Base-by-base conservation (phyloP, 2,797 vertebrate species). In the Gymnodraco acuticeps region DNA sequence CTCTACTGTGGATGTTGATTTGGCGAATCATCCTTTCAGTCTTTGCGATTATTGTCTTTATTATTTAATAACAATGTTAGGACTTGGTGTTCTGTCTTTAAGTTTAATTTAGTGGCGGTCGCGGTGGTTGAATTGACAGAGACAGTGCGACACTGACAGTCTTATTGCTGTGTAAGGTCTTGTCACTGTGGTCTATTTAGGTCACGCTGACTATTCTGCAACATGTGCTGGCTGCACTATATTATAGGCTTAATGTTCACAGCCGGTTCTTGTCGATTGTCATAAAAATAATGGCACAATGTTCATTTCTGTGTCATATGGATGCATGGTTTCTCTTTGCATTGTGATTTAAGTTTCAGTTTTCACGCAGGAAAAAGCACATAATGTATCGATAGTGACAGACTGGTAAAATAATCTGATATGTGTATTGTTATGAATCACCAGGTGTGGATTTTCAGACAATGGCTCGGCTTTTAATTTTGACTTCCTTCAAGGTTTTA, bases 101-200 rank as follows among this genome's bases (percentile, higher is more conserved):
- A 52, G 56, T 73, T 6, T 54, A 10, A 15, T 46, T 50, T 67
- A 61, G 63, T 19, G 70, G 56, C 75, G 9, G 50, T 46, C 50
- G 75, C 48, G 23, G 23, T 58, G 53, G 43, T 59, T 59, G 50
- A 33, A 31, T 47, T 31, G 62, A 71, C 62, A 19, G 38, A 38
- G 33, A 38, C 33, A 38, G 33, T 38, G 33, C 33, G 33, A 38
- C 33, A 38, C 33, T 64, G 74, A 50, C 66, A 59, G 75, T 51
- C 73, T 77, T 62, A 51, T 68, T 56, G 48, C 81, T 77, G 63
- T 77, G 54, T 71, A 76, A 13, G 55, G 33, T 59, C 12, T 17
- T 80, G 81, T 81, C 81, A 38, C 33, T 38, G 77, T 33, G 6
- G 46, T 45, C 48, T 84, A 86, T 86, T 67, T 85, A 58, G 86